Conservation (phyloP, 23 tunicate genomes). For the Phallusia fumigata region DNA sequence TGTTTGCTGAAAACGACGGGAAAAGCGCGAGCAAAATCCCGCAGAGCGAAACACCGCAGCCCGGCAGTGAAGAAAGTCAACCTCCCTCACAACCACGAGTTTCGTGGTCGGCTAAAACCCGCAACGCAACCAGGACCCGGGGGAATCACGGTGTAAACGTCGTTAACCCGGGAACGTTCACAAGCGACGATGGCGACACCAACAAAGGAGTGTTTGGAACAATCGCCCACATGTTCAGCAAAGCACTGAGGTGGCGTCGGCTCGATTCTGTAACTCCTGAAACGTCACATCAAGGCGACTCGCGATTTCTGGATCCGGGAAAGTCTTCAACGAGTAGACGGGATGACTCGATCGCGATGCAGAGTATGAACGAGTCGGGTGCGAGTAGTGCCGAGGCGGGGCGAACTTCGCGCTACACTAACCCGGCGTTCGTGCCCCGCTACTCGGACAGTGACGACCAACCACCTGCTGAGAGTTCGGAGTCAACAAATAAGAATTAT, state of each 20-base stretch:
- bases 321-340: not conserved
- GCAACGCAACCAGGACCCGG: not conserved
- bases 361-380: not conserved
- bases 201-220: not conserved
- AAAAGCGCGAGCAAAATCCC: not conserved
- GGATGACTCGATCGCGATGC: conserved; percentile 13
- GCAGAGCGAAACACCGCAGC: not conserved
- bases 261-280: not conserved
- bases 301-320: not conserved
- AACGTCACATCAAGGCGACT: not conserved
- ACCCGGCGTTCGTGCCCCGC: not conserved
- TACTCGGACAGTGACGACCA: conserved; percentile 11
- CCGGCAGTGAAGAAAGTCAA: not conserved
- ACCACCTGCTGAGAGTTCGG: not conserved
- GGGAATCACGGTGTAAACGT: not conserved
- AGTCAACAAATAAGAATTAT: not conserved
- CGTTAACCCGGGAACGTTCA: not conserved
- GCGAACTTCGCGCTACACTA: not conserved
- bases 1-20: not conserved
- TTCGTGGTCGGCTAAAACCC: not conserved
- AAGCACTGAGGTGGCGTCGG: not conserved
- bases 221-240: not conserved
- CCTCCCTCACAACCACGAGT: not conserved
- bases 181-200: too few species aligned
- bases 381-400: not conserved